phyloP scores from a whole-genome alignment of 2,797 vertebrate species.

The Iguana delicatissima region DNA sequence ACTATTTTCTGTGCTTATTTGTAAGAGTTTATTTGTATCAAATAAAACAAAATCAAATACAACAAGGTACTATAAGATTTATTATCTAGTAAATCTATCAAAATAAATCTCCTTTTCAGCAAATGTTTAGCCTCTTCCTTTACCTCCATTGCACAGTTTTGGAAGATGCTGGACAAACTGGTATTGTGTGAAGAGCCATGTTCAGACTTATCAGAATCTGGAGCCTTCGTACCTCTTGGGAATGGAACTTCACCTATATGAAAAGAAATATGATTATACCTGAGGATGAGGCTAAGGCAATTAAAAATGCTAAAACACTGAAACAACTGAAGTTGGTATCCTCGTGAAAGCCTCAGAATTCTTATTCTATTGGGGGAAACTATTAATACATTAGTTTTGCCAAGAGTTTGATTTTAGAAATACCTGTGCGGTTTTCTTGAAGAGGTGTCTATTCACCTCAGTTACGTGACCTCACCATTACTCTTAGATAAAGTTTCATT shows the following conservation, averaged over 20 bases:
- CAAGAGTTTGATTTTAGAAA: not conserved
- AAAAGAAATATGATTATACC: conserved; percentile 1
- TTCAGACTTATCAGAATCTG: conserved; percentile 90
- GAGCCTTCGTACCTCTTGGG: conserved; percentile 81
- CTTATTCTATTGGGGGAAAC: not conserved
- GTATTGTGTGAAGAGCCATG: conserved; percentile 92
- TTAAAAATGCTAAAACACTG: not conserved
- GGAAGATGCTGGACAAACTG: conserved; percentile 96
- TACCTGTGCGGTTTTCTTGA: not conserved
- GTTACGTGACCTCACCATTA: not conserved
- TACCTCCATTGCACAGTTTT: conserved; percentile 96
- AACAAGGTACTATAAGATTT: no score
- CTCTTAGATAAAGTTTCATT: not conserved
- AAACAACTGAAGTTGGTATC: not conserved
- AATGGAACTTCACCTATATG: conserved; percentile 78
- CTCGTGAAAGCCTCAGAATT: not conserved
- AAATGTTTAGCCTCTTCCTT: conserved; percentile 55
- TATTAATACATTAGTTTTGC: not conserved
- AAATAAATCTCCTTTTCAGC: conserved; percentile 6
- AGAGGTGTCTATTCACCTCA: not conserved
- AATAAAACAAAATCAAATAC: not conserved
- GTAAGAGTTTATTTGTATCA: not conserved
- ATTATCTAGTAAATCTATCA: not conserved
- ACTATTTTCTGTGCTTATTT: not conserved
- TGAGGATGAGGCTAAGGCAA: not conserved